Base-by-base conservation (phyloP, 2,797 vertebrate species). In the Gymnothorax reevesii region DNA sequence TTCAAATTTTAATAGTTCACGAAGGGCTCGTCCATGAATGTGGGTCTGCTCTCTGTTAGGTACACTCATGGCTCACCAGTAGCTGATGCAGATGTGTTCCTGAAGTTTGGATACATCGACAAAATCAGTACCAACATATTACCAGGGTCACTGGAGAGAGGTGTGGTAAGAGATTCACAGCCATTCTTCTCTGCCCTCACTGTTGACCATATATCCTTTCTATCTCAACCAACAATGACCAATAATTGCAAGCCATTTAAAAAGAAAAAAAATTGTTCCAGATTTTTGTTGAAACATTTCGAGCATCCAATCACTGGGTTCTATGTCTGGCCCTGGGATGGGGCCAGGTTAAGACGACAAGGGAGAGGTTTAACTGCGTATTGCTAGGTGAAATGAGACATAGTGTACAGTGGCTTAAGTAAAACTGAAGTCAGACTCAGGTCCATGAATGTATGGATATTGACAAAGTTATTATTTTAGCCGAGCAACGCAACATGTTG, bases 31-130 rank as follows among this genome's bases (percentile, higher is more conserved):
- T 64, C 62, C 57, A 55, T 83, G 86, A 62, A 55, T 87, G 42
- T 75, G 82, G 71, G 62, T 60, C 22, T 79, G 57, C 59, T 79
- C 83, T 77, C 71, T 79, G 79, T 87, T 93, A 99, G 98, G 83
- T 98, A 99, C 91, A 95, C 96, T 86, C 95, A 97, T 75, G 97
- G 97, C 0, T 96, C 95, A 85, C 94, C 89, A 2, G 93, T 99
- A 87, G 85, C 89, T 0, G 83, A 90, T 0, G 98, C 94, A 0
- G 91, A 95, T 0, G 94, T 97, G 83, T 97, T 92, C 13, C 80
- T 98, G 85, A 95, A 94, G n/a, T 99, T 97, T 75, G 98, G 98
- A 79, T 95, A 97, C 88, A 93, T 97, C 17, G 88, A 93, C 22
- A 92, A 89, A 22, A 87, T 82, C 10, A 82, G 25, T 7, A 93